phyloP scores from a whole-genome alignment of 2,888 invertebrate genomes.

The Phorcus lineatus region DNA sequence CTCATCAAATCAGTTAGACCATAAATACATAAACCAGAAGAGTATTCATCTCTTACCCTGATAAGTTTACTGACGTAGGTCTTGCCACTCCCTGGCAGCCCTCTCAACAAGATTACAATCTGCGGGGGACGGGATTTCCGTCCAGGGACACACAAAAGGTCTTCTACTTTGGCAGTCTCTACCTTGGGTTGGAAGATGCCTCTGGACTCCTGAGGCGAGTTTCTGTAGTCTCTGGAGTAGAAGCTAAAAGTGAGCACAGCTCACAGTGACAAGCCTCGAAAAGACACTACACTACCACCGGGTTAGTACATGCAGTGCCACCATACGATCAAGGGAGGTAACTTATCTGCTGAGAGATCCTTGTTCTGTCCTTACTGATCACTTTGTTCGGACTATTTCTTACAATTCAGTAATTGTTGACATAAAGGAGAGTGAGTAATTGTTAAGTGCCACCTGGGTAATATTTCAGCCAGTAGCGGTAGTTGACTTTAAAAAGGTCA shows the following conservation, averaged over 20 bases:
- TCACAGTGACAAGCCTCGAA: constrained; percentile 2
- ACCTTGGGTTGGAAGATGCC: constrained; percentile 36
- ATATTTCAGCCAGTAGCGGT: too few species aligned
- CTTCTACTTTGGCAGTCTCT: constrained; percentile 83
- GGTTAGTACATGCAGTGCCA: neutral
- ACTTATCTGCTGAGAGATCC: neutral
- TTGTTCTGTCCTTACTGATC: too few species aligned
- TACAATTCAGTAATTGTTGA: too few species aligned
- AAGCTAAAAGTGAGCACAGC: constrained; percentile 18
- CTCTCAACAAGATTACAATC: constrained; percentile 92
- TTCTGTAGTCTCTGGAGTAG: neutral
- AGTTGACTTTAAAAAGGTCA: too few species aligned
- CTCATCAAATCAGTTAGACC: too few species aligned
- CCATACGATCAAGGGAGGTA: neutral
- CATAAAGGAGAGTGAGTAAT: too few species aligned
- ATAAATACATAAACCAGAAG: too few species aligned
- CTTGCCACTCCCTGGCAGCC: constrained; percentile 96
- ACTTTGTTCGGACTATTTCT: too few species aligned
- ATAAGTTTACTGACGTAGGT: constrained; percentile 80
- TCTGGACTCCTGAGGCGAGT: constrained; percentile 37
- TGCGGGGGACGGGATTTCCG: constrained; percentile 85
- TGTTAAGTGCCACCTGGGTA: too few species aligned
- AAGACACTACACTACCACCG: neutral
- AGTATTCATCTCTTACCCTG: constrained; percentile 57
- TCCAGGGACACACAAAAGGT: constrained; percentile 87